phyloP scores from a whole-genome alignment of 2,797 vertebrate genomes.

The Hydrolagus colliei region DNA sequence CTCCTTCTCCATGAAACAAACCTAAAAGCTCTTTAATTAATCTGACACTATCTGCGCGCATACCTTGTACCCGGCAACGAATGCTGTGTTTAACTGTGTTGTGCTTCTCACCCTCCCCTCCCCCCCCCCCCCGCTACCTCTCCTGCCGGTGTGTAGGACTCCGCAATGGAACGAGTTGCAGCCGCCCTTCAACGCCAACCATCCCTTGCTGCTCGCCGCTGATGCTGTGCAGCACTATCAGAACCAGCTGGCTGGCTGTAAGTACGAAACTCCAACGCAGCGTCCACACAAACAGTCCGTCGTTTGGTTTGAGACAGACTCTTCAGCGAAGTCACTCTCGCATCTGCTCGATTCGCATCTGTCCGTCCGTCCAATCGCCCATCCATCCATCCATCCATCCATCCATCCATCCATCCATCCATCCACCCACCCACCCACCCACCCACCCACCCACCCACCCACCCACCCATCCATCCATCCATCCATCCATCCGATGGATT shows the following conservation, averaged over 20 bases:
- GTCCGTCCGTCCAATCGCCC: too few species aligned
- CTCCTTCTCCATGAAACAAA: neutral
- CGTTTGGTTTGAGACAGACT: too few species aligned
- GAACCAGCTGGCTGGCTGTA: constrained; percentile 80
- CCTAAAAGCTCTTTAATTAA: neutral
- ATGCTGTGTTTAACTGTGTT: neutral
- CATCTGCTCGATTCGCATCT: too few species aligned
- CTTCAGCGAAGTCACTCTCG: too few species aligned
- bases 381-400: too few species aligned
- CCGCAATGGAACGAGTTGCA: constrained; percentile 96
- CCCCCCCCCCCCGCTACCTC: too few species aligned
- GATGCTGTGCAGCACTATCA: constrained; percentile 92
- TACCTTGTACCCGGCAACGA: neutral
- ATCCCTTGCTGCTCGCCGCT: constrained; percentile 83
- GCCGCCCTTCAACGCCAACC: constrained; percentile 89
- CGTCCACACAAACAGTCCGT: too few species aligned
- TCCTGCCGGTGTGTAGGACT: constrained; percentile 62
- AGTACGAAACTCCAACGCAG: constrained; percentile 46
- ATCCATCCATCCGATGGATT: too few species aligned
- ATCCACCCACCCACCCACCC: too few species aligned
- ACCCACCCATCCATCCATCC: too few species aligned
- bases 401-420: too few species aligned
- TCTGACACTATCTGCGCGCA: neutral
- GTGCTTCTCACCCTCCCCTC: neutral
- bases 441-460: too few species aligned